Evolutionary conservation across 37 sponge, comb jelly and placozoan species (phyloP).

Genomic region (Amphimedon queenslandica): DNA sequence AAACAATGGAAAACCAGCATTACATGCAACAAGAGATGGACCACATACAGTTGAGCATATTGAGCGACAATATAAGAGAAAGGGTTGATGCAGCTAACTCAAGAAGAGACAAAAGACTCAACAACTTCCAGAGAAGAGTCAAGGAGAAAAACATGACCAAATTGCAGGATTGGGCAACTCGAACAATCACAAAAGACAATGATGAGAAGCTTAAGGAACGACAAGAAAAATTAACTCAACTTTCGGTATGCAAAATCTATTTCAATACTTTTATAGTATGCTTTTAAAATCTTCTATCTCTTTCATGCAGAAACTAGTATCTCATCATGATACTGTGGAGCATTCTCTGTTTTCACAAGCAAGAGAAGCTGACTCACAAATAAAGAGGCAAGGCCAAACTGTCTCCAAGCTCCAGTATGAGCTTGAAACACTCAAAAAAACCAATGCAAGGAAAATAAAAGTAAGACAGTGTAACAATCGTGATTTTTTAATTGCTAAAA

Average conservation of each 20-base stretch:
- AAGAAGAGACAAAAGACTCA: slow-evolving; percentile 5
- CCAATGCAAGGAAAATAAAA: slow-evolving; percentile 57
- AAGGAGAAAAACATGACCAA: slow-evolving; percentile 34
- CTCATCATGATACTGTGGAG: slow-evolving; percentile 44
- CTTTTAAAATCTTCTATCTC: neutral
- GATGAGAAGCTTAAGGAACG: slow-evolving; percentile 29
- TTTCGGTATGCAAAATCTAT: slow-evolving; percentile 38
- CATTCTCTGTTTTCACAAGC: slow-evolving; percentile 46
- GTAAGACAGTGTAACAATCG: too few relatives aligned
- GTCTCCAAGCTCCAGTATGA: slow-evolving; percentile 54
- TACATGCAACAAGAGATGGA: slow-evolving; percentile 27
- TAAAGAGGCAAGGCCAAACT: slow-evolving; percentile 48
- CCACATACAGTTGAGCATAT: slow-evolving; percentile 21
- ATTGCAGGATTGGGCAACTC: slow-evolving; percentile 37
- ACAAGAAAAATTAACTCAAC: slow-evolving; percentile 45
- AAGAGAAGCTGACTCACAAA: slow-evolving; percentile 39
- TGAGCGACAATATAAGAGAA: slow-evolving; percentile 8
- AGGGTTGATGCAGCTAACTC: slow-evolving; percentile 20
- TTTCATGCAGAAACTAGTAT: slow-evolving; percentile 34
- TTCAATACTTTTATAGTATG: neutral
- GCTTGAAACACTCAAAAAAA: slow-evolving; percentile 53
- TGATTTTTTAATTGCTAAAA: too few relatives aligned
- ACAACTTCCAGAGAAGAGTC: slow-evolving; percentile 17
- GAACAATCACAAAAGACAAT: slow-evolving; percentile 21
- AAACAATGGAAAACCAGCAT: slow-evolving; percentile 22